Evolutionary conservation across 1,140 invertebrate species (phyloP), one percentile per base, ranked within the genome.

Genomic region (Glossosoma conforme): DNA sequence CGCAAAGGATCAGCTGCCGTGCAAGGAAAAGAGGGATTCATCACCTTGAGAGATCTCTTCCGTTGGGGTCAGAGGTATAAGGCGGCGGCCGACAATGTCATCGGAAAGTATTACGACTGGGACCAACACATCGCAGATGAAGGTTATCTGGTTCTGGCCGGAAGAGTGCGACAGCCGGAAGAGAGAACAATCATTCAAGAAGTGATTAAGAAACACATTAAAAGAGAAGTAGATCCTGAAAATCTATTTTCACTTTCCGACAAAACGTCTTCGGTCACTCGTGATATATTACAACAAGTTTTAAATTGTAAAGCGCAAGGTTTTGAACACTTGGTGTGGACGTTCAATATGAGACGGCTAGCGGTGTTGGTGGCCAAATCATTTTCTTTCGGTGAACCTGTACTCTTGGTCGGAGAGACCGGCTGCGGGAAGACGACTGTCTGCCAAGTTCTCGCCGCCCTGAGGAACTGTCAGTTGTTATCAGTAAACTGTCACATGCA

Each of bases 341-440:
- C 95, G 1, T 84, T 81, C 51, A 87, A 88, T 59, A 91, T 97
- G 85, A 79, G 91, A 51, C 77, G 92, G 65, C 80, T 98, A 66
- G 91, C 89, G 3, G 89, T 98, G n/a, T 72, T 99, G 5, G 84
- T 95, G 14, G 84, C 84, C 21, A 91, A 97, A 72, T 87, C 93
- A 0, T 82, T 94, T 53, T 79, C 86, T 56, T 98, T 94, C 59
- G 81, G 89, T 59, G 97, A 99, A 66, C 96, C 97, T 0, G 86
- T 98, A 2, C 69, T 99, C 8, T 70, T 99, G 15, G 93, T 99
- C 6, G 97, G 97, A 36, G 93, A 97, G 67, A 99, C 97, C 18
- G 97, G 97, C 0, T 95, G 95, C 69, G 97, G 97, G 0, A 99
- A 99, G 77, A 99, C 97, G 0, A 98, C 94, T 0, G 80, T 98